Evolutionary conservation across 2,888 invertebrate species (phyloP).

Genomic region (Thereva nobilitata): DNA sequence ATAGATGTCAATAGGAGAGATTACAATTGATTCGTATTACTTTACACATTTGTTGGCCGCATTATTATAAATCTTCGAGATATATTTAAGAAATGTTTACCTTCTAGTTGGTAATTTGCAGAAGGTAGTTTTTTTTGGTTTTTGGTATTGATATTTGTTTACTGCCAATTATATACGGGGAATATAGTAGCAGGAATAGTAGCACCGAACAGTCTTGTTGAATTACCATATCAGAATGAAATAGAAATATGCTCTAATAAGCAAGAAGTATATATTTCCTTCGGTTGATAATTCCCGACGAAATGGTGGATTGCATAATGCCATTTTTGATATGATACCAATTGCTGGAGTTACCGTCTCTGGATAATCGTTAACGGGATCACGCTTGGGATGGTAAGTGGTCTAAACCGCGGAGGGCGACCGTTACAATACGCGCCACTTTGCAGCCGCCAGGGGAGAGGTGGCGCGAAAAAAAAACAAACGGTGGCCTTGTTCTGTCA

Average conservation of each 20-base stretch:
- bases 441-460: too few relatives aligned
- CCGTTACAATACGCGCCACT: too few relatives aligned
- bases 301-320: conserved; percentile 47
- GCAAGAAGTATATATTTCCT: conserved; percentile 47
- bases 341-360: conserved; percentile 50
- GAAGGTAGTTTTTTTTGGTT: conserved; percentile 40
- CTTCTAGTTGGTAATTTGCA: conserved; percentile 6
- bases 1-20: too few relatives aligned
- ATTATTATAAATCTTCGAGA: conserved; percentile 50
- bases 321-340: conserved; percentile 50
- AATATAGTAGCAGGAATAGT: conserved; percentile 51
- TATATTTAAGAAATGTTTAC: conserved; percentile 41
- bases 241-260: conserved; percentile 49
- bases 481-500: too few relatives aligned
- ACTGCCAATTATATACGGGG: conserved; percentile 43
- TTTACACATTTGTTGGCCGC: conserved; percentile 49
- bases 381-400: too few relatives aligned
- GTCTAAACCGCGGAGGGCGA: too few relatives aligned
- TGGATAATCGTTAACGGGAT: conserved; percentile 45
- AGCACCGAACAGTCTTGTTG: conserved; percentile 49
- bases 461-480: too few relatives aligned
- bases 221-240: conserved; percentile 47
- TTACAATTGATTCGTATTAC: too few relatives aligned
- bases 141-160: conserved; percentile 45
- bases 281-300: conserved; percentile 48